These are phyloP conservation scores for Drosophila yooni DNA, from an alignment of 2,888 invertebrate species.

Conservation along the genomic window DNA sequence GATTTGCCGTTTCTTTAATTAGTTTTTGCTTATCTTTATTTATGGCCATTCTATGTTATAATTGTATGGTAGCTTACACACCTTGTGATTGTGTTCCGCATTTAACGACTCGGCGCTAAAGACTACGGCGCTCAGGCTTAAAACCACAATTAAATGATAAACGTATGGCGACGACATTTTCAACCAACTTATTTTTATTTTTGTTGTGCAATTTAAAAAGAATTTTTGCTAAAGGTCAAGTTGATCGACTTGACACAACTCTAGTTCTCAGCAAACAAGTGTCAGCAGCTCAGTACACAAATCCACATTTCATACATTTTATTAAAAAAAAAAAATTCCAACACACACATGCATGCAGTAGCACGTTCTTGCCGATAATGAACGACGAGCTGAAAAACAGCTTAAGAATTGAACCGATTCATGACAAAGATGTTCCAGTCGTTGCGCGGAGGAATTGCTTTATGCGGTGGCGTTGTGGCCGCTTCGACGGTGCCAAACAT, in stretches of 20 bases:
- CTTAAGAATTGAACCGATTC: constrained; percentile 38
- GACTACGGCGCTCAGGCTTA: constrained; percentile 46
- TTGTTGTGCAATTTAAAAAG: constrained; percentile 29
- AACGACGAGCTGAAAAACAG: constrained; percentile 57
- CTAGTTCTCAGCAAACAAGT: constrained; percentile 61
- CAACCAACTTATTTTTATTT: constrained; percentile 7
- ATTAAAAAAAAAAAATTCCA: constrained; percentile 46
- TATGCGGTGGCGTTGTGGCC: constrained; percentile 67
- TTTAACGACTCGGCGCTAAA: constrained; percentile 40
- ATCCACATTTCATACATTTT: constrained; percentile 70
- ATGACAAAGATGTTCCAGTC: constrained; percentile 16
- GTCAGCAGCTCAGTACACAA: constrained; percentile 70
- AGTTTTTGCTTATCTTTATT: constrained; percentile 58
- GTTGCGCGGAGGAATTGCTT: constrained; percentile 21
- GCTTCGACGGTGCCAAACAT: constrained; percentile 77
- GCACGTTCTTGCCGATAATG: constrained; percentile 19
- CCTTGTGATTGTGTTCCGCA: constrained; percentile 68
- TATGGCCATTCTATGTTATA: constrained; percentile 22
- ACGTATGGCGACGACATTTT: constrained; percentile 56
- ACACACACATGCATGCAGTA: constrained; percentile 13
- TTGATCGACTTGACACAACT: constrained; percentile 54
- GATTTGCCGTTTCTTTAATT: constrained; percentile 87
- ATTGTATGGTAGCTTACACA: constrained; percentile 45
- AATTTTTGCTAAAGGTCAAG: constrained; percentile 69
- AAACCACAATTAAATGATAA: constrained; percentile 31